Percentiles rank a stretch among this genome's conserved stretches.
phyloP scores from a whole-genome alignment of 2,113 vertebrate species.

The Symphodus melops region DNA sequence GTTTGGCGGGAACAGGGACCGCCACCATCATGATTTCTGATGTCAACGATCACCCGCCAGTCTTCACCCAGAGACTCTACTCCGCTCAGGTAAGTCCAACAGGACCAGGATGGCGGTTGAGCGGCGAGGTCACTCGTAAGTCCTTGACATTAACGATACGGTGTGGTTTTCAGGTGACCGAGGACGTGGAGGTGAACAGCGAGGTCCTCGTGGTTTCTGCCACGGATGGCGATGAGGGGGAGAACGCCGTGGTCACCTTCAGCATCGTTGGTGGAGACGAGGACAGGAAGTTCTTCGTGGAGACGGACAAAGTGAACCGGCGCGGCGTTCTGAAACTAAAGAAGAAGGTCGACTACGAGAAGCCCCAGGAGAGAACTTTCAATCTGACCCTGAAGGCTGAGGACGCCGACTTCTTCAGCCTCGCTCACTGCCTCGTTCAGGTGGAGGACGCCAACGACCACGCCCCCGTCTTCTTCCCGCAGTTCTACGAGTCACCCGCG shows the following conservation, averaged over 20 bases:
- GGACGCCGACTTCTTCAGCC: slow-evolving; percentile 87
- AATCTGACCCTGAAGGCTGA: slow-evolving; percentile 91
- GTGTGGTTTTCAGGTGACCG: slow-evolving; percentile 76
- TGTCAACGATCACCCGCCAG: slow-evolving; percentile 89
- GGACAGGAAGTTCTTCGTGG: slow-evolving; percentile 89
- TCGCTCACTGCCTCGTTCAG: slow-evolving; percentile 86
- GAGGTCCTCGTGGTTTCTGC: slow-evolving; percentile 86
- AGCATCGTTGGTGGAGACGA: slow-evolving; percentile 89
- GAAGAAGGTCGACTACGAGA: slow-evolving; percentile 90
- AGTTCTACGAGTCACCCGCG: slow-evolving; percentile 85
- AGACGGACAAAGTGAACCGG: slow-evolving; percentile 86
- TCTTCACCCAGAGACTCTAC: slow-evolving; percentile 88
- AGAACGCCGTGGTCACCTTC: slow-evolving; percentile 88
- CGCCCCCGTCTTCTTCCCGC: slow-evolving; percentile 87
- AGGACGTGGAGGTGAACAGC: slow-evolving; percentile 85
- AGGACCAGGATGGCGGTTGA: too few relatives aligned
- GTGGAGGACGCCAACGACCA: slow-evolving; percentile 92
- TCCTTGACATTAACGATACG: background rate
- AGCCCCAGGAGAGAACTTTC: slow-evolving; percentile 88
- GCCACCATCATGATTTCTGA: slow-evolving; percentile 90
- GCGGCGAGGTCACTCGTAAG: background rate
- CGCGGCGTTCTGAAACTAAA: slow-evolving; percentile 84
- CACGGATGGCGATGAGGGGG: slow-evolving; percentile 87
- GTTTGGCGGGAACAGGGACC: slow-evolving; percentile 88
- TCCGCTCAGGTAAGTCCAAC: slow-evolving; percentile 64